phyloP scores from a whole-genome alignment of 1,140 invertebrate genomes.

The Drosophila neocordata region DNA sequence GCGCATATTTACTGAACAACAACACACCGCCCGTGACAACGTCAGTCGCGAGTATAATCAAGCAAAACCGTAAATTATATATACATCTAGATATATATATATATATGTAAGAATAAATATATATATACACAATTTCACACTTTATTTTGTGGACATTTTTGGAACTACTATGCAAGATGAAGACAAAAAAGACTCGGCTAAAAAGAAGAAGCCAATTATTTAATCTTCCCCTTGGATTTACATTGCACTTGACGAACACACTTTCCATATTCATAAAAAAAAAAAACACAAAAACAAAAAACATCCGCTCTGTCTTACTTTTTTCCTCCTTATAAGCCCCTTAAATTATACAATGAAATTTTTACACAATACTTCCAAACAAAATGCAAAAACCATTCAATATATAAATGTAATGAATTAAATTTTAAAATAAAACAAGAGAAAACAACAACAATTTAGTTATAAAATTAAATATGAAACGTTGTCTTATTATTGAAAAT shows the following conservation, averaged over 20 bases:
- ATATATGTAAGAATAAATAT: not conserved
- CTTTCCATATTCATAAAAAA: too few relatives aligned
- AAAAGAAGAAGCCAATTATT: too few relatives aligned
- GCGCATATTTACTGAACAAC: slow-evolving; percentile 1
- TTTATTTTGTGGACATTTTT: not conserved
- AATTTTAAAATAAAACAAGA: slow-evolving; percentile 66
- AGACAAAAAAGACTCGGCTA: too few relatives aligned
- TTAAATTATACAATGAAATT: not conserved
- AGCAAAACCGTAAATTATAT: slow-evolving; percentile 14
- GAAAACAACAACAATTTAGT: slow-evolving; percentile 45
- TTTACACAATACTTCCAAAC: slow-evolving; percentile 19
- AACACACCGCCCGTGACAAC: not conserved
- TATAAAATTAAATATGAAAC: slow-evolving; percentile 47
- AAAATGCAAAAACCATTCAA: slow-evolving; percentile 54
- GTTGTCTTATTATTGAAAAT: not conserved
- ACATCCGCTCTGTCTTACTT: too few relatives aligned
- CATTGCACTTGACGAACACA: too few relatives aligned
- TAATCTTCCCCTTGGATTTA: too few relatives aligned
- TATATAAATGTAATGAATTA: slow-evolving; percentile 61
- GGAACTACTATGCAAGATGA: too few relatives aligned
- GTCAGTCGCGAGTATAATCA: not conserved
- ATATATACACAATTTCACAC: not conserved
- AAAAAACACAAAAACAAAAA: too few relatives aligned
- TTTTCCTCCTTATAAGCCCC: not conserved
- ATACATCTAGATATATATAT: slow-evolving; percentile 32